Conservation (phyloP, 2,888 invertebrate genomes). For the Macrophya annulata region DNA sequence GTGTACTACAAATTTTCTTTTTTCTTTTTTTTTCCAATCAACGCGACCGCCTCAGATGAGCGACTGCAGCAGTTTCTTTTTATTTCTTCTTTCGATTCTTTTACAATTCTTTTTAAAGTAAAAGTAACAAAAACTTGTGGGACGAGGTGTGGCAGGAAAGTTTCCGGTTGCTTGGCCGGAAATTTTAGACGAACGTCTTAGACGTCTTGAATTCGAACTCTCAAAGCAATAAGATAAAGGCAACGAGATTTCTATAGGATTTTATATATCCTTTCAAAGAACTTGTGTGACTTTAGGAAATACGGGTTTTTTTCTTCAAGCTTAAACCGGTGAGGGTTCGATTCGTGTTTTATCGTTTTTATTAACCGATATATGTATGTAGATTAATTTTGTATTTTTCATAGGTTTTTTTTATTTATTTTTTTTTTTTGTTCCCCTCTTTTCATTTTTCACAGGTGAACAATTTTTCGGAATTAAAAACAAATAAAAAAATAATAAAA, state of each 20-base stretch:
- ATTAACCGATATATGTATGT: neutral
- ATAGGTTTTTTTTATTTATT: neutral
- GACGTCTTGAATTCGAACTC: constrained; percentile 31
- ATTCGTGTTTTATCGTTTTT: neutral
- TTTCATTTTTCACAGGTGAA: neutral
- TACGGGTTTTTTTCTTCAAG: neutral
- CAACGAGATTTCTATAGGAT: constrained; percentile 26
- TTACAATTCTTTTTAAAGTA: constrained; percentile 30
- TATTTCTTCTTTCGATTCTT: constrained; percentile 1
- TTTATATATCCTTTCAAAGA: neutral
- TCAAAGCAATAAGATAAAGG: constrained; percentile 37
- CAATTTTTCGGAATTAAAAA: neutral
- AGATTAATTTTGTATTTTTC: neutral
- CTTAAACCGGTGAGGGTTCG: neutral
- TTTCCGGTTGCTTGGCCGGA: constrained; percentile 47
- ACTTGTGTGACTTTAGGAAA: neutral
- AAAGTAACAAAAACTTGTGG: neutral
- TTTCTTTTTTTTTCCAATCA: neutral
- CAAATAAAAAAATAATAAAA: neutral
- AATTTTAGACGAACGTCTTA: constrained; percentile 37
- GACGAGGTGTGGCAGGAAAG: constrained; percentile 28
- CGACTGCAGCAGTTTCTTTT: constrained; percentile 10
- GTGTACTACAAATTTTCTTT: neutral
- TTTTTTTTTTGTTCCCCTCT: neutral
- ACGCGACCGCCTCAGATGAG: neutral